phyloP scores from a whole-genome alignment of 2,797 vertebrate genomes.

The Lemur catta region DNA sequence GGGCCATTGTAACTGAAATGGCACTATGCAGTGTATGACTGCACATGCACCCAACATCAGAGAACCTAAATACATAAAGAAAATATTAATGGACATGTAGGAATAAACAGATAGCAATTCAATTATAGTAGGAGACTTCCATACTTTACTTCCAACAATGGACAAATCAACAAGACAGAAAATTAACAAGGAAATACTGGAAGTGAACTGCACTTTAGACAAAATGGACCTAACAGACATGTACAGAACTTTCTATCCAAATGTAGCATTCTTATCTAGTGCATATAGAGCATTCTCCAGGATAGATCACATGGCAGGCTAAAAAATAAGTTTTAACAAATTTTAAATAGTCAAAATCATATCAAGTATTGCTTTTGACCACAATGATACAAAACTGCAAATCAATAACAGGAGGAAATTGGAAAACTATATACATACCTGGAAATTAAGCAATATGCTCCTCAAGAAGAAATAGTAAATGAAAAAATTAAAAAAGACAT shows the following conservation, averaged over 20 bases:
- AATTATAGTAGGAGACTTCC: not conserved
- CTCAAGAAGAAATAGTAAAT: not conserved
- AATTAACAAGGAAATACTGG: not conserved
- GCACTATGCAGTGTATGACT: not conserved
- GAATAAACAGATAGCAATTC: not conserved
- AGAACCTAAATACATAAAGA: not conserved
- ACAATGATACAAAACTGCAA: not conserved
- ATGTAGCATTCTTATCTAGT: not conserved
- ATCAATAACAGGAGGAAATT: not conserved
- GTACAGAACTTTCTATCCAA: not conserved
- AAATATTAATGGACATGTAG: not conserved
- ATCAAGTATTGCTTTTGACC: not conserved
- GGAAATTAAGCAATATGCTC: not conserved
- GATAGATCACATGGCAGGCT: not conserved
- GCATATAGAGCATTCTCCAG: not conserved
- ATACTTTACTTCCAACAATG: too few relatives aligned
- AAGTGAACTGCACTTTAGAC: not conserved
- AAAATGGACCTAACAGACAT: not conserved
- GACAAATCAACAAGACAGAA: too few relatives aligned
- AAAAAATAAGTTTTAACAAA: not conserved
- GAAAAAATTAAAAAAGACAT: not conserved
- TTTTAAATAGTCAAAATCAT: not conserved
- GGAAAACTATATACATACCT: not conserved
- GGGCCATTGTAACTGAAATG: not conserved
- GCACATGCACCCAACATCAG: not conserved